These are phyloP conservation scores for Aegithalos caudatus DNA, from an alignment of 2,113 vertebrate genomes.

Conservation along the genomic window DNA sequence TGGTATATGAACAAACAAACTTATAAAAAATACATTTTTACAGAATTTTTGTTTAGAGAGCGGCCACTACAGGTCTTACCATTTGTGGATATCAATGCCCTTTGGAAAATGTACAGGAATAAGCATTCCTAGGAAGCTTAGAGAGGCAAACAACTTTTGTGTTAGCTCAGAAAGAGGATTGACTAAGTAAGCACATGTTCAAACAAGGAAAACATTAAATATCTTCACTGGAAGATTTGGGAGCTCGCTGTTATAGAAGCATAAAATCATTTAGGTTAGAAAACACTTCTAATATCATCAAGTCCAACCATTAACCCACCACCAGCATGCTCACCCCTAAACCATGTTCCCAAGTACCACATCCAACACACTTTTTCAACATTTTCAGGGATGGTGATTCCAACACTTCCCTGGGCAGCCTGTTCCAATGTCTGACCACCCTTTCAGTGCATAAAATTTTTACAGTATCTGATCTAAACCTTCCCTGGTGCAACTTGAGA, in stretches of 20 bases:
- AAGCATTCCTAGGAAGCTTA: background rate
- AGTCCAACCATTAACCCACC: background rate
- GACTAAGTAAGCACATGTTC: background rate
- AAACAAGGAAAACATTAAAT: background rate
- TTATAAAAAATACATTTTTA: background rate
- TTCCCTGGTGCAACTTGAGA: background rate
- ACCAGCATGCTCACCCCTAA: background rate
- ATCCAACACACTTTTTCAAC: background rate
- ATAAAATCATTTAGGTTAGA: background rate
- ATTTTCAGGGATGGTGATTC: background rate
- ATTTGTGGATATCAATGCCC: background rate
- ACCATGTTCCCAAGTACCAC: background rate
- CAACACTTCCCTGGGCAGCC: background rate
- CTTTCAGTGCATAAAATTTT: background rate
- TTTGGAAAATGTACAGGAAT: background rate
- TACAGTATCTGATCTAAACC: background rate
- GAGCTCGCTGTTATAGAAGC: background rate
- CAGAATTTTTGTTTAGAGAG: background rate
- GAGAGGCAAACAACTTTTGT: background rate
- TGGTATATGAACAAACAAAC: background rate
- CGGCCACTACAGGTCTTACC: background rate
- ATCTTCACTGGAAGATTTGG: background rate
- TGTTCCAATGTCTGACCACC: background rate
- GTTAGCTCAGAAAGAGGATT: background rate
- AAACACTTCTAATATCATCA: background rate